These are phyloP conservation scores for Oscheius myriophilus DNA, from an alignment of 2,888 invertebrate species.

Conservation along the genomic window DNA sequence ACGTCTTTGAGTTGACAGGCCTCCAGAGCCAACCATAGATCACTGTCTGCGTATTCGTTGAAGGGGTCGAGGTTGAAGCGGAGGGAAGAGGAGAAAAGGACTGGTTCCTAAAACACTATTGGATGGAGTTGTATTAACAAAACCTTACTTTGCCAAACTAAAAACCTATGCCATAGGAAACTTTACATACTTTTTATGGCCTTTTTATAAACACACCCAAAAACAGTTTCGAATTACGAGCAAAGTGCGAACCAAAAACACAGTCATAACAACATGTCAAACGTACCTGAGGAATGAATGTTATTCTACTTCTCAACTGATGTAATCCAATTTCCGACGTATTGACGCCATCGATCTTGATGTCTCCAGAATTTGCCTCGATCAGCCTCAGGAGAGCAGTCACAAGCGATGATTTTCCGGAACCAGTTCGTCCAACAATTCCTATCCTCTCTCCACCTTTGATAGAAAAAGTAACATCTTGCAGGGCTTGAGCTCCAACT, in stretches of 20 bases:
- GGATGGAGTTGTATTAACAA: neutral
- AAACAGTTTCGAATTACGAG: too few relatives aligned
- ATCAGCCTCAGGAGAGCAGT: conserved; percentile 60
- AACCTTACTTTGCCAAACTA: too few relatives aligned
- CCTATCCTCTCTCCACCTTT: conserved; percentile 79
- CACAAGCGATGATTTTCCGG: conserved; percentile 55
- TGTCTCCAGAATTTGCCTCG: conserved; percentile 56
- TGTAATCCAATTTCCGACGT: conserved; percentile 84
- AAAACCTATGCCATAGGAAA: too few relatives aligned
- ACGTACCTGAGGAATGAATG: conserved; percentile 77
- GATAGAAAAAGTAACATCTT: conserved; percentile 79
- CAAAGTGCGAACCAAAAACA: too few relatives aligned
- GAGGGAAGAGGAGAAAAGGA: conserved; percentile 77
- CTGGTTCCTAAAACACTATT: conserved; percentile 74
- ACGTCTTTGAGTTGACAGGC: conserved; percentile 88
- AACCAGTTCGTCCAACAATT: conserved; percentile 71
- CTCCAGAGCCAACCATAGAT: conserved; percentile 87
- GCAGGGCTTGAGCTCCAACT: conserved; percentile 76
- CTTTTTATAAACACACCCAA: too few relatives aligned
- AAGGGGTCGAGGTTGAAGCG: conserved; percentile 93
- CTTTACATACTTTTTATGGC: too few relatives aligned
- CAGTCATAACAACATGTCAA: neutral
- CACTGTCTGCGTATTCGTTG: conserved; percentile 80
- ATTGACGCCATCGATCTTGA: conserved; percentile 65
- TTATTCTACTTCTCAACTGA: conserved; percentile 83